These are phyloP conservation scores for Troides oblongomaculatus DNA, from an alignment of 2,888 invertebrate genomes.

Conservation along the genomic window DNA sequence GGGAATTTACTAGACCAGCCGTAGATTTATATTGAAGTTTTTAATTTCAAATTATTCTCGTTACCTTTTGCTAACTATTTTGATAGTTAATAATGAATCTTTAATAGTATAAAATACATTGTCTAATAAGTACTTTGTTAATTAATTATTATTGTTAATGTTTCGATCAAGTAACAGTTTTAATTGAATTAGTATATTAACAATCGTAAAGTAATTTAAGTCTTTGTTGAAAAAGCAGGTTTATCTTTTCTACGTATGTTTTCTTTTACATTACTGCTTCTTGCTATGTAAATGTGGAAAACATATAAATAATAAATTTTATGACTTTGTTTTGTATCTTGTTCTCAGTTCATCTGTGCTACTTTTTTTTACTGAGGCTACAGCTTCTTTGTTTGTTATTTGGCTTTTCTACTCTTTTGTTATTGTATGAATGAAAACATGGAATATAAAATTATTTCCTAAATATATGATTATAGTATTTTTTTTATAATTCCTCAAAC, in stretches of 20 bases:
- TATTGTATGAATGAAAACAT: neutral
- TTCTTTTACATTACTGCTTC: neutral
- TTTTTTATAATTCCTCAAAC: too few species aligned
- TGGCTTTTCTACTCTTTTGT: neutral
- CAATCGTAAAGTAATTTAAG: neutral
- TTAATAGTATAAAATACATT: too few species aligned
- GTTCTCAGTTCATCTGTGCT: neutral
- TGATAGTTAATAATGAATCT: too few species aligned
- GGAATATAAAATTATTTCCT: neutral
- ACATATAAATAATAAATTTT: constrained; percentile 2
- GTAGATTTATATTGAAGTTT: too few species aligned
- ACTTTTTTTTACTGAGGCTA: neutral
- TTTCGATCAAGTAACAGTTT: too few species aligned
- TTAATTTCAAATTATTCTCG: too few species aligned
- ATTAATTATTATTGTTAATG: too few species aligned
- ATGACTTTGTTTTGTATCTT: neutral
- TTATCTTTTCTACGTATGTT: neutral
- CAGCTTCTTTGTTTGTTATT: neutral
- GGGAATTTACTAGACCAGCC: too few species aligned
- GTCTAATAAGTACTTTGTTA: too few species aligned
- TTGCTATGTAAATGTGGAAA: neutral
- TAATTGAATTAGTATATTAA: neutral
- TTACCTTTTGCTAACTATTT: too few species aligned
- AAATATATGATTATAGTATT: neutral
- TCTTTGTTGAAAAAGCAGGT: neutral